Conservation (phyloP, 1,140 invertebrate genomes). For the Formica exsecta region DNA sequence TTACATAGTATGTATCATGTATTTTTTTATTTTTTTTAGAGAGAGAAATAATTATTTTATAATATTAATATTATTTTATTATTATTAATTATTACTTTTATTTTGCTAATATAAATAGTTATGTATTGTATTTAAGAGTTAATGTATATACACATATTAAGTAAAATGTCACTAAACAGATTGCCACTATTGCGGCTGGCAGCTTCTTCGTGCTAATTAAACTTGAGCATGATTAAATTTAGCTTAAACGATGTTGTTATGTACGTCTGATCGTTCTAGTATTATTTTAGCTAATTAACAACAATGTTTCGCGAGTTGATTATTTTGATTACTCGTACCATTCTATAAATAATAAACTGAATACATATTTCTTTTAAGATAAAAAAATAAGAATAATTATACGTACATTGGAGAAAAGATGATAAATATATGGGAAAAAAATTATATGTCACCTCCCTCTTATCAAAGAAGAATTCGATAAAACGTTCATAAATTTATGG, state of each 20-base stretch:
- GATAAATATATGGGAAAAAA: neutral
- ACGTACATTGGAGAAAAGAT: neutral
- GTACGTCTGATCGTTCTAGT: conserved; percentile 13
- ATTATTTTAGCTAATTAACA: neutral
- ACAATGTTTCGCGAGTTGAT: neutral
- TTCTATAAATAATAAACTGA: neutral
- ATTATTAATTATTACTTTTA: neutral
- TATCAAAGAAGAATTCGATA: neutral
- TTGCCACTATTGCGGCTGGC: neutral
- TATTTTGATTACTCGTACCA: neutral
- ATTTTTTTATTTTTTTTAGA: no score
- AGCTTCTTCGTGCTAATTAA: conserved; percentile 45
- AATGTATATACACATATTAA: neutral
- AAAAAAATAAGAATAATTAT: neutral
- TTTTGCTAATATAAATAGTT: neutral
- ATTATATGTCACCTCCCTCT: neutral
- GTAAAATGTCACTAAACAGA: neutral
- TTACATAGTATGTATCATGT: no score
- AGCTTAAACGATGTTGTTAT: conserved; percentile 37
- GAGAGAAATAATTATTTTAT: no score
- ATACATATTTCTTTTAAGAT: neutral
- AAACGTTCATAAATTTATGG: conserved; percentile 8
- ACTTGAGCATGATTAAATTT: neutral
- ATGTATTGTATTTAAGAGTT: neutral
- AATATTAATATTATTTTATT: neutral